Base-by-base conservation (phyloP, 2,797 vertebrate genomes). In the Brachyrhaphis roseni region DNA sequence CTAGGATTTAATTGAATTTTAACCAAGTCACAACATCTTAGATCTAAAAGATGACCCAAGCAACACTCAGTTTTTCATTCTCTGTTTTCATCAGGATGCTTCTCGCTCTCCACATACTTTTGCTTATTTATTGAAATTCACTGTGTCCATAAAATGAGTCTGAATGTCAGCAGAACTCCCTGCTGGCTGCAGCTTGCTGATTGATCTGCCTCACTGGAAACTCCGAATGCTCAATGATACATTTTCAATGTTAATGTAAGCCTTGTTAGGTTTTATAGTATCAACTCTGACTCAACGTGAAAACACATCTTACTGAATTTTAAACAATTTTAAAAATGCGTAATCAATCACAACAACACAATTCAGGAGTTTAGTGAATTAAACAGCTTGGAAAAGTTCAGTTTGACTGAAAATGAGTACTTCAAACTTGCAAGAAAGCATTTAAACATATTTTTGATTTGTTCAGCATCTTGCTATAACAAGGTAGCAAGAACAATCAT, bases 1-100 rank as follows among this genome's bases (percentile, higher is more conserved):
- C 51, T 78, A 89, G 94, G 94, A 96, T 95, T 96, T 96, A 96
- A 96, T 96, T 96, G 95, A 96, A 96, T 95, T 96, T 95, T 96
- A 95, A 94, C 91, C 88, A 92, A 95, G 95, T 94, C 94, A 93
- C 92, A 94, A 92, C 89, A 94, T 94, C 94, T 94, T 88, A 94
- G 95, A 96, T 96, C 94, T 91, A 88, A 93, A 89, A 94, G 95
- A 96, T 96, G 95, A 96, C 95, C 96, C 91, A 83, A 87, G 86
- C 80, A 82, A 86, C 84, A 81, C 87, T 90, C 82, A 53, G 82
- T 90, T 92, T 88, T 93, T 89, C 86, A 81, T 86, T 83, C 77
- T 89, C 87, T 79, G 43, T 83, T 94, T 93, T 93, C 87, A 93
- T 90, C 90, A 77, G 82, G 78, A 82, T 11, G 59, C 68, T 74